Base-by-base conservation (phyloP, 1,140 invertebrate species). In the Neodiprion fabricii region DNA sequence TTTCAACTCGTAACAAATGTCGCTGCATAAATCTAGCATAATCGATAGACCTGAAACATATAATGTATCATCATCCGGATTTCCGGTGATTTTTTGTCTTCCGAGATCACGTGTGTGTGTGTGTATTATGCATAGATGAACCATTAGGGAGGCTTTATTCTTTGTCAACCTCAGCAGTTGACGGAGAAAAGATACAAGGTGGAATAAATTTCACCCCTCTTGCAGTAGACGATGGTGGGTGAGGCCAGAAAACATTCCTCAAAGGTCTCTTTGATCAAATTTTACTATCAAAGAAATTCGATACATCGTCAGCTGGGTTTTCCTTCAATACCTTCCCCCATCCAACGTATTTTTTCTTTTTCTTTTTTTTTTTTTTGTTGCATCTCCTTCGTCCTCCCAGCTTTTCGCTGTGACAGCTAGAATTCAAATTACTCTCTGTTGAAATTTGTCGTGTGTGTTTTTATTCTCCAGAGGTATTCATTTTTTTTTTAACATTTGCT, bases 231-330 rank as follows among this genome's bases (percentile, higher is more conserved):
- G 53, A 17, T 61, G 11, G 11, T 14, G 53, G 53, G 53, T 61
- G 53, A 61, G n/a, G 9, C 53, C 53, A 61, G 53, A 61, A 61
- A 61, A 61, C 53, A 61, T 61, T 61, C 53, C 11, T 61, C 53
- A 61, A 61, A 61, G 53, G 61, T 67, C 78, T 80, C 70, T 76
- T 78, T 71, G 7, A 78, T 74, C 1, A 67, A 74, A 9, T 70
- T 17, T 61, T 17, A 61, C 53, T 61, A 61, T 17, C 53, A 61
- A 61, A 61, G 53, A 61, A 61, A 61, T 61, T 61, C 53, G 53
- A 61, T 61, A 40, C 28, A 61, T 61, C 53, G 53, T 4, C 53
- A 61, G 53, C 53, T 61, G 53, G 53, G 53, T 61, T 61, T 12
- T 61, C 53, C 53, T 40, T 40, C 28, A 40, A 40, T 40, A 40